Evolutionary conservation across 2,797 vertebrate genomes (phyloP).

Genomic region (Chaetophractus vellerosus): DNA sequence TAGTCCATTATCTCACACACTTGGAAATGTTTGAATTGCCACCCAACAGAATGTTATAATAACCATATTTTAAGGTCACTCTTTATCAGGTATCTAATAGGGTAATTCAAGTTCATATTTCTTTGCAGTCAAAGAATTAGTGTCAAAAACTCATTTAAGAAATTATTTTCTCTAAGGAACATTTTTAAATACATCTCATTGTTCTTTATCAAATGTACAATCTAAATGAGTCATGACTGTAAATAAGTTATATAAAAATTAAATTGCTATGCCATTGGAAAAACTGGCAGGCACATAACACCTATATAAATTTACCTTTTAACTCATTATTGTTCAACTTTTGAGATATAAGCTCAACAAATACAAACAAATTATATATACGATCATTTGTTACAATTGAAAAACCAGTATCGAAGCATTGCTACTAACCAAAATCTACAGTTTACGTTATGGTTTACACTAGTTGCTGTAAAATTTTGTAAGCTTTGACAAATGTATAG

Average conservation of each 20-base stretch:
- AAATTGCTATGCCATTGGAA: background rate
- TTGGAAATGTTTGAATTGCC: constrained; percentile 62
- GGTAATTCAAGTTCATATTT: constrained; percentile 64
- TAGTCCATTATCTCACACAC: constrained; percentile 44
- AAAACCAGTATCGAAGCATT: too few species aligned
- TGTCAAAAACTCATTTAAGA: constrained; percentile 30
- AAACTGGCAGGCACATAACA: background rate
- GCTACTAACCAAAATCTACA: too few species aligned
- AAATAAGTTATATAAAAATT: constrained; percentile 23
- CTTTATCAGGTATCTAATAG: constrained; percentile 66
- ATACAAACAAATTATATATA: background rate
- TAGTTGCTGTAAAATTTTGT: too few species aligned
- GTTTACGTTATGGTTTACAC: too few species aligned
- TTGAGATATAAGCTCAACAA: background rate
- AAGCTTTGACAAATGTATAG: too few species aligned
- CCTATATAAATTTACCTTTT: background rate
- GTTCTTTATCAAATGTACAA: background rate
- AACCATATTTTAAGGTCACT: constrained; percentile 61
- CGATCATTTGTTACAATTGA: background rate
- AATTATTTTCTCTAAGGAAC: background rate
- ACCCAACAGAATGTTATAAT: background rate
- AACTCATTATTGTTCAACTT: background rate
- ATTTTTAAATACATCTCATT: background rate
- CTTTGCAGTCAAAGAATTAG: constrained; percentile 16
- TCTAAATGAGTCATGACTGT: background rate